These are phyloP conservation scores for Potamarius usumacintae DNA, from an alignment of 2,113 vertebrate species.

Conservation along the genomic window DNA sequence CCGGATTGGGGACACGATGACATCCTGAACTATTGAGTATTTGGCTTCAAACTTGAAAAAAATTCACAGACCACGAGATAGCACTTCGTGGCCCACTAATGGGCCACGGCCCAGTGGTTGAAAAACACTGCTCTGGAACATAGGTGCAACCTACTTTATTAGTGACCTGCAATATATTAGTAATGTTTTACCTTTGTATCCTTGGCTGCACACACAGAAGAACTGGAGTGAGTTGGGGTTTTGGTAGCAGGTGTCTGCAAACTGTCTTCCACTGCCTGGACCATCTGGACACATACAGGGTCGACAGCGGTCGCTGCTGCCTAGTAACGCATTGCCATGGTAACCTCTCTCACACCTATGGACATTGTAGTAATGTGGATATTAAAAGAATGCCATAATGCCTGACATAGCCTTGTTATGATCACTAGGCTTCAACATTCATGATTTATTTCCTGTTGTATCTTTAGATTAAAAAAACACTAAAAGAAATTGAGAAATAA, in stretches of 20 bases:
- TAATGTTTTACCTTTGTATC: conserved; percentile 80
- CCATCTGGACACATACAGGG: conserved; percentile 92
- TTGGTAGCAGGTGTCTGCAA: conserved; percentile 87
- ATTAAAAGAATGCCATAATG: not conserved
- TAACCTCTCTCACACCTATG: conserved; percentile 86
- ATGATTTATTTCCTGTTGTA: not conserved
- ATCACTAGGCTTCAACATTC: not conserved
- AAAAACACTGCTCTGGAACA: not conserved
- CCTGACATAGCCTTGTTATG: not conserved
- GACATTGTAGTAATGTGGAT: not conserved
- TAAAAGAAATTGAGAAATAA: not conserved
- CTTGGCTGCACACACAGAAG: conserved; percentile 82
- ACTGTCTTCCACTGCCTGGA: conserved; percentile 85
- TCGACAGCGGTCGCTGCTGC: conserved; percentile 85
- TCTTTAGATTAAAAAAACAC: not conserved
- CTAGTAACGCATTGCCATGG: conserved; percentile 86
- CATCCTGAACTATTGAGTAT: too few species aligned
- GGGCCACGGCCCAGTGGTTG: too few species aligned
- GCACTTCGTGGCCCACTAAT: too few species aligned
- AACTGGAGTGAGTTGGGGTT: conserved; percentile 74
- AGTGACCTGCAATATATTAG: not conserved
- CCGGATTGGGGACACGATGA: too few species aligned
- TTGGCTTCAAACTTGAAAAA: too few species aligned
- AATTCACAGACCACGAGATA: too few species aligned
- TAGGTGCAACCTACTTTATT: not conserved